These are phyloP conservation scores for Poliocrania exsul DNA, from an alignment of 2,797 vertebrate genomes.

Conservation along the genomic window DNA sequence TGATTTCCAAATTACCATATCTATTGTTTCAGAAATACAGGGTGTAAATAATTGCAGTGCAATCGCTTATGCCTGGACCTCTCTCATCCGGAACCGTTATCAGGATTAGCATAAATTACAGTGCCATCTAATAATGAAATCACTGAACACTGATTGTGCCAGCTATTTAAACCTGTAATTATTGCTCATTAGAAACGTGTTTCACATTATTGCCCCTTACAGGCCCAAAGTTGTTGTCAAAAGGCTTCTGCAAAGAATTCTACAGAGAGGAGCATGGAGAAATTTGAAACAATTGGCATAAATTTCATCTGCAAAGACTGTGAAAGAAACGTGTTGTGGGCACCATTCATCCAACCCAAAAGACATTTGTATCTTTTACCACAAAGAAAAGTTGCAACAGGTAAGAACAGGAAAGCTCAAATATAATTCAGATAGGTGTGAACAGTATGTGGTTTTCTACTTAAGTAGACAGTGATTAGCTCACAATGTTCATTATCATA, in stretches of 20 bases:
- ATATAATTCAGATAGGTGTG: not conserved
- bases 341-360: not conserved
- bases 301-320: not conserved
- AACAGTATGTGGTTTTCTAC: not conserved
- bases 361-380: not conserved
- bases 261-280: constrained; percentile 29
- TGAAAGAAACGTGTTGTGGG: not conserved
- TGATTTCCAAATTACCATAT: constrained; percentile 81
- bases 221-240: constrained; percentile 73
- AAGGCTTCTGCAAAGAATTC: constrained; percentile 66
- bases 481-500: not conserved
- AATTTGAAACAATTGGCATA: not conserved
- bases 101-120: constrained; percentile 84
- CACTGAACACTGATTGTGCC: constrained; percentile 81
- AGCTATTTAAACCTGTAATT: constrained; percentile 83
- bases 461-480: not conserved
- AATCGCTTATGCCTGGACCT: constrained; percentile 77
- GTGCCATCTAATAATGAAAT: constrained; percentile 82
- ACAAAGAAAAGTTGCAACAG: not conserved
- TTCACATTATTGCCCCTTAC: constrained; percentile 78
- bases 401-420: not conserved
- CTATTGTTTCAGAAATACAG: constrained; percentile 83
- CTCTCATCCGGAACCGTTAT: constrained; percentile 82
- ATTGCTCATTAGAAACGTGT: constrained; percentile 79
- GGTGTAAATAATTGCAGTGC: constrained; percentile 81